These are phyloP conservation scores for Musca domestica DNA, from an alignment of 1,140 invertebrate genomes.

Conservation along the genomic window DNA sequence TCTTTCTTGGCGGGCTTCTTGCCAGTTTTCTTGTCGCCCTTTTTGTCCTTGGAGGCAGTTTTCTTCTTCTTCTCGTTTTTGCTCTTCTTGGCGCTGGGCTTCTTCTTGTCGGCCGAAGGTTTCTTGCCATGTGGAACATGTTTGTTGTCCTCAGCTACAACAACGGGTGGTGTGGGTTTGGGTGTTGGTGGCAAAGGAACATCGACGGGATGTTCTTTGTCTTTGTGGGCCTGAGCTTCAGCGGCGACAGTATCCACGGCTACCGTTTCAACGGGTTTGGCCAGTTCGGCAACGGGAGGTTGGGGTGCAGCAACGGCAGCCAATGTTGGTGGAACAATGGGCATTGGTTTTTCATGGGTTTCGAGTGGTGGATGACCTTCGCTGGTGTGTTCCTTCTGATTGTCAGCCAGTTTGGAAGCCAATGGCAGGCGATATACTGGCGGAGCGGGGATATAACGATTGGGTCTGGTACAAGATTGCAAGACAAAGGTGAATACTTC, in stretches of 20 bases:
- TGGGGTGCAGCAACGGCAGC: not conserved
- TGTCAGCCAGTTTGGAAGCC: constrained; percentile 24
- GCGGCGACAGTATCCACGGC: not conserved
- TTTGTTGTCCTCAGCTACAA: constrained; percentile 9
- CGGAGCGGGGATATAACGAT: constrained; percentile 42
- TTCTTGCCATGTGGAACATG: not conserved
- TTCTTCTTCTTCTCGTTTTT: constrained; percentile 3
- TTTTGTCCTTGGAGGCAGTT: not conserved
- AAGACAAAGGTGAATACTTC: constrained; percentile 50
- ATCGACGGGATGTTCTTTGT: not conserved
- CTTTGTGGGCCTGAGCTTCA: not conserved
- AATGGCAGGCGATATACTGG: constrained; percentile 35
- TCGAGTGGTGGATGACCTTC: constrained; percentile 3
- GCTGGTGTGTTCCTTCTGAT: not conserved
- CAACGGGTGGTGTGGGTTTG: constrained; percentile 24
- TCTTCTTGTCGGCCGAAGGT: constrained; percentile 3
- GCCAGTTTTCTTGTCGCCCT: not conserved
- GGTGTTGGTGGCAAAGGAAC: constrained; percentile 23
- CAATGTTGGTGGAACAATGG: too few species aligned
- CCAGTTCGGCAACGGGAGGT: not conserved
- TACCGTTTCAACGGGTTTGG: not conserved
- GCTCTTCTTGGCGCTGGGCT: not conserved
- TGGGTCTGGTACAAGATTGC: constrained; percentile 39
- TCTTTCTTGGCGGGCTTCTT: not conserved
- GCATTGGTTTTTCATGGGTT: too few species aligned